phyloP scores from a whole-genome alignment of 2,888 invertebrate species.

The Thumatha senex region DNA sequence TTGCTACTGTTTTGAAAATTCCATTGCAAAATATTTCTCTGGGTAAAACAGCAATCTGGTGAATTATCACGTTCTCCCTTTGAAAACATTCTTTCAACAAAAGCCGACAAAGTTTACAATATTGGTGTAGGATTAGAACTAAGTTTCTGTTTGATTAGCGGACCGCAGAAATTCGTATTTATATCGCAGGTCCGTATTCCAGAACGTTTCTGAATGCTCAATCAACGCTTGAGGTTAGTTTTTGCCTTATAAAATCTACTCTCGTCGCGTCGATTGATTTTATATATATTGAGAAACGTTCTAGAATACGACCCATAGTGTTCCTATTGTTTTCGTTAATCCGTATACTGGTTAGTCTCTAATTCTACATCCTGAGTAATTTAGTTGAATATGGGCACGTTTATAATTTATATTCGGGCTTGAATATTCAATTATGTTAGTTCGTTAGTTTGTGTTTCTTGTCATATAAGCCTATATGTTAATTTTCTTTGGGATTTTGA shows the following conservation, averaged over 20 bases:
- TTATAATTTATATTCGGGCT: slow-evolving; percentile 6
- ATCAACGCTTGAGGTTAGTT: no score
- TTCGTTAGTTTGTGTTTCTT: slow-evolving; percentile 1
- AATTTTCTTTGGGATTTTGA: background rate
- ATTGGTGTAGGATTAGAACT: background rate
- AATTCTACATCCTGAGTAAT: slow-evolving; percentile 4
- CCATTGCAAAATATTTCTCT: slow-evolving; percentile 46
- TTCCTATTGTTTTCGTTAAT: background rate
- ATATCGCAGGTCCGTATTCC: no score
- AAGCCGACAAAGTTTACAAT: slow-evolving; percentile 15
- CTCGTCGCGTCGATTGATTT: no score
- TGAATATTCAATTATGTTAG: slow-evolving; percentile 6
- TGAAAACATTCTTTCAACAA: slow-evolving; percentile 32
- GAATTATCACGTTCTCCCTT: slow-evolving; percentile 36
- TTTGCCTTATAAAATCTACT: no score
- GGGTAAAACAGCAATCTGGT: slow-evolving; percentile 46
- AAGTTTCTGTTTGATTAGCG: no score
- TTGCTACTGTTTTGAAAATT: slow-evolving; percentile 46
- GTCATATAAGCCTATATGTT: slow-evolving; percentile 1
- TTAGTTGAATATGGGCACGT: slow-evolving; percentile 3
- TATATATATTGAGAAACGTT: no score
- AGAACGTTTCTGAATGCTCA: no score
- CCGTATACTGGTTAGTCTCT: slow-evolving; percentile 14
- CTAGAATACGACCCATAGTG: no score
- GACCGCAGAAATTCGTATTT: no score